A percentile compares a stretch with the other conserved stretches of the same genome.
phyloP scores from a whole-genome alignment of 2,113 vertebrate genomes.

The Pycnonotus jocosus region DNA sequence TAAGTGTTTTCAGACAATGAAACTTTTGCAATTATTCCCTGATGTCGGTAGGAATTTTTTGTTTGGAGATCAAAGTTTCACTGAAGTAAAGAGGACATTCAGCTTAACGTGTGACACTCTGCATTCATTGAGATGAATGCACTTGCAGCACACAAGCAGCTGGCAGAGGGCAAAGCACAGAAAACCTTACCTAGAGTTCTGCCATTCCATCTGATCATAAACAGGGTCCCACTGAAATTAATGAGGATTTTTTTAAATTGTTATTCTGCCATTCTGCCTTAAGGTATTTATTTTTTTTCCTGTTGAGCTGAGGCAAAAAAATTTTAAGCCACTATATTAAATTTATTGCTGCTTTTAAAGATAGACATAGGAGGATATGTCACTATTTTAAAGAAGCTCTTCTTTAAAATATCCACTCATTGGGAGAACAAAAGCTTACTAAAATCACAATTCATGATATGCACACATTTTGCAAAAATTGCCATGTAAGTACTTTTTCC shows the following conservation, averaged over 20 bases:
- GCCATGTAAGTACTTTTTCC: background rate
- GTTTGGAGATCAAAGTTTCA: background rate
- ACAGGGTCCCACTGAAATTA: background rate
- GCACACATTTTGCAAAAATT: background rate
- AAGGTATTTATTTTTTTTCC: background rate
- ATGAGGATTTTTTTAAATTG: background rate
- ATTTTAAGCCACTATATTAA: background rate
- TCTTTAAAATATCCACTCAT: background rate
- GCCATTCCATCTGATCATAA: background rate
- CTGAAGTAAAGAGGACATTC: background rate
- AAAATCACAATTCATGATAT: background rate
- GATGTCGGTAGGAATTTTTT: background rate
- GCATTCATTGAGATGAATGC: background rate
- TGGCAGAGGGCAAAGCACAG: background rate
- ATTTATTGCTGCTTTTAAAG: background rate
- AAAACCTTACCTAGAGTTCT: background rate
- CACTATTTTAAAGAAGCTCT: background rate
- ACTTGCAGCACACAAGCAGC: background rate
- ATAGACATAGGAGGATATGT: background rate
- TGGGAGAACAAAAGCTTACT: background rate
- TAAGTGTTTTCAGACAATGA: background rate
- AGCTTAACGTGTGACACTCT: accelerated
- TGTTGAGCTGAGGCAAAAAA: background rate
- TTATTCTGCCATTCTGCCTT: background rate
- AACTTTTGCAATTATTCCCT: background rate